Evolutionary conservation across 2,888 invertebrate species (phyloP).

Genomic region (Girardia tigrina): DNA sequence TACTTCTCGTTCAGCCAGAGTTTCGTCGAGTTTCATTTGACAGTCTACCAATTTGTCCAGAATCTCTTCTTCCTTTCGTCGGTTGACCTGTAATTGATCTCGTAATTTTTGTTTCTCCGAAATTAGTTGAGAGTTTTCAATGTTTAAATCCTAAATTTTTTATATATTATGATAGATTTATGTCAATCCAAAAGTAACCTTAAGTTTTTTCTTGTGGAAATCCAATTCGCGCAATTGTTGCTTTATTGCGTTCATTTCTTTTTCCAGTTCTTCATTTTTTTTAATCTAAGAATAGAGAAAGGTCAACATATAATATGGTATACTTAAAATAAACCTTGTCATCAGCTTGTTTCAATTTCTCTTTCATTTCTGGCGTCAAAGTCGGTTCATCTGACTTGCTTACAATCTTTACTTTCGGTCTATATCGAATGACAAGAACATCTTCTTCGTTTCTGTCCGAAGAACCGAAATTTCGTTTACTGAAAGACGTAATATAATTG

Average conservation of each 20-base stretch:
- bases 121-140: slow-evolving; percentile 31
- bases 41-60: slow-evolving; percentile 34
- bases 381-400: background rate
- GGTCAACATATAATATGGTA: too few relatives aligned
- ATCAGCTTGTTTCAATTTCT: slow-evolving; percentile 6
- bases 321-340: background rate
- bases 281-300: background rate
- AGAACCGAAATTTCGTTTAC: background rate
- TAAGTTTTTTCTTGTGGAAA: slow-evolving; percentile 12
- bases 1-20: slow-evolving; percentile 24
- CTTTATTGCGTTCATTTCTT: background rate
- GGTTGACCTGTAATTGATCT: slow-evolving; percentile 32
- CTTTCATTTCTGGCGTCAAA: background rate
- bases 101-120: slow-evolving; percentile 35
- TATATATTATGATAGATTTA: background rate
- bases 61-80: slow-evolving; percentile 35
- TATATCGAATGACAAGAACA: background rate
- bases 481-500: too few relatives aligned
- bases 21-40: slow-evolving; percentile 34
- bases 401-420: background rate
- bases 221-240: background rate
- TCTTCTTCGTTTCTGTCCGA: slow-evolving; percentile 7
- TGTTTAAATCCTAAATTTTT: slow-evolving; percentile 34
- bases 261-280: background rate
- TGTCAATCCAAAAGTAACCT: background rate